phyloP scores from a whole-genome alignment of 2,888 invertebrate genomes.

The Cheilosia grossa region DNA sequence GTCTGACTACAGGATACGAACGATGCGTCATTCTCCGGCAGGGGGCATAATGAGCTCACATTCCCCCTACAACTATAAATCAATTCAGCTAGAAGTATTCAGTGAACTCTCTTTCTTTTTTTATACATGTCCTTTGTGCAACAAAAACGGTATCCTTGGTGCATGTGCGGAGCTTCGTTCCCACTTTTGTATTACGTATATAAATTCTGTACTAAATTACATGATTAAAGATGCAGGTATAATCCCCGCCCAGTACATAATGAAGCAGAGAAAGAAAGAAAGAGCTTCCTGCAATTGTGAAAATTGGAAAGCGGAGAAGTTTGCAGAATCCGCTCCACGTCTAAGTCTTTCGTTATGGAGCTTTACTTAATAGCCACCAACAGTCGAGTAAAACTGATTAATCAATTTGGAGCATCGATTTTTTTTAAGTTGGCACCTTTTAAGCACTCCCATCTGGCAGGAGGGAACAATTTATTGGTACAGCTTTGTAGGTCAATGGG shows the following conservation, averaged over 20 bases:
- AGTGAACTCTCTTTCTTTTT: not conserved
- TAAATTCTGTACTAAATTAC: too few species aligned
- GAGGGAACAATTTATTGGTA: too few species aligned
- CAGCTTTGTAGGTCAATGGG: too few species aligned
- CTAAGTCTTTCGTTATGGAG: too few species aligned
- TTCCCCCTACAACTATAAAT: constrained; percentile 43
- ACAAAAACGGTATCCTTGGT: not conserved
- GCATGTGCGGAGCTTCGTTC: constrained; percentile 27
- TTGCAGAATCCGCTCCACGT: not conserved
- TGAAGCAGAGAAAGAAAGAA: not conserved
- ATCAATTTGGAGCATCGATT: too few species aligned
- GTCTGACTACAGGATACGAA: not conserved
- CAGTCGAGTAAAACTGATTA: too few species aligned
- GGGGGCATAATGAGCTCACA: constrained; percentile 39
- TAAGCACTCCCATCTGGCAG: too few species aligned
- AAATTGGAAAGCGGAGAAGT: not conserved
- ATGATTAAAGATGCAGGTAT: too few species aligned
- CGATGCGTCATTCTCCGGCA: not conserved
- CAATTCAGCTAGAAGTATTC: constrained; percentile 16
- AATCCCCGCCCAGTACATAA: not conserved
- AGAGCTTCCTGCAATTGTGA: not conserved
- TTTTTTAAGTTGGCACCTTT: too few species aligned
- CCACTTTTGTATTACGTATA: not conserved
- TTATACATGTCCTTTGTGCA: not conserved
- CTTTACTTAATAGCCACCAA: too few species aligned